These are phyloP conservation scores for Electrophaes corylata DNA, from an alignment of 2,888 invertebrate species.

Conservation along the genomic window DNA sequence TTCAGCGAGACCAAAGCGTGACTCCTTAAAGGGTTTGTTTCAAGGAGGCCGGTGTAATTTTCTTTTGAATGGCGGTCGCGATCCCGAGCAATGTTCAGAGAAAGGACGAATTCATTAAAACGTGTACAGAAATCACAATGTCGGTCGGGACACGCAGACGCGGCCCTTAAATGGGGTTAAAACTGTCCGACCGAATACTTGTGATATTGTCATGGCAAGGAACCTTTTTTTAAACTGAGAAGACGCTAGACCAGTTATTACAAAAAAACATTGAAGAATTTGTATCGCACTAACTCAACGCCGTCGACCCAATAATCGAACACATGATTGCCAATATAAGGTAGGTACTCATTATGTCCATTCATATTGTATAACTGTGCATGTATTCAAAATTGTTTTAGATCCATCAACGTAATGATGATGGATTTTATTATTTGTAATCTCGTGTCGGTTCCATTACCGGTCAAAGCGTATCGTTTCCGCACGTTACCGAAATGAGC, in stretches of 20 bases:
- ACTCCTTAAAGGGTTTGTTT: conserved; percentile 78
- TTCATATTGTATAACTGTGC: conserved; percentile 72
- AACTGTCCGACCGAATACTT: conserved; percentile 49
- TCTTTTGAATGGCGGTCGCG: conserved; percentile 75
- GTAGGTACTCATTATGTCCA: conserved; percentile 47
- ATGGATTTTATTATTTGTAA: conserved; percentile 74
- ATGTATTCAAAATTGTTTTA: conserved; percentile 70
- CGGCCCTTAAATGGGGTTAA: conserved; percentile 63
- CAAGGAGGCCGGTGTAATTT: conserved; percentile 76
- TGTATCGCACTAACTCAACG: neutral
- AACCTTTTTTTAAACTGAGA: neutral
- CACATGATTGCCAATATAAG: conserved; percentile 50
- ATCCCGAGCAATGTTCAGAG: conserved; percentile 65
- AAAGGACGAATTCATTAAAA: conserved; percentile 79
- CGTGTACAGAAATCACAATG: conserved; percentile 76
- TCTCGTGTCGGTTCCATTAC: conserved; percentile 67
- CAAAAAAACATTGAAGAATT: conserved; percentile 13
- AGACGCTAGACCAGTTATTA: conserved; percentile 13
- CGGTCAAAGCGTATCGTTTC: conserved; percentile 63
- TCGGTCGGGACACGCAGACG: conserved; percentile 59
- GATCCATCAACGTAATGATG: conserved; percentile 70
- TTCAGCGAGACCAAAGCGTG: conserved; percentile 77
- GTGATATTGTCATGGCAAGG: conserved; percentile 36
- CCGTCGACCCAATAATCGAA: conserved; percentile 35
- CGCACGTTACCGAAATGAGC: conserved; percentile 70